phyloP scores from a whole-genome alignment of 2,797 vertebrate species.

The Channa striata region DNA sequence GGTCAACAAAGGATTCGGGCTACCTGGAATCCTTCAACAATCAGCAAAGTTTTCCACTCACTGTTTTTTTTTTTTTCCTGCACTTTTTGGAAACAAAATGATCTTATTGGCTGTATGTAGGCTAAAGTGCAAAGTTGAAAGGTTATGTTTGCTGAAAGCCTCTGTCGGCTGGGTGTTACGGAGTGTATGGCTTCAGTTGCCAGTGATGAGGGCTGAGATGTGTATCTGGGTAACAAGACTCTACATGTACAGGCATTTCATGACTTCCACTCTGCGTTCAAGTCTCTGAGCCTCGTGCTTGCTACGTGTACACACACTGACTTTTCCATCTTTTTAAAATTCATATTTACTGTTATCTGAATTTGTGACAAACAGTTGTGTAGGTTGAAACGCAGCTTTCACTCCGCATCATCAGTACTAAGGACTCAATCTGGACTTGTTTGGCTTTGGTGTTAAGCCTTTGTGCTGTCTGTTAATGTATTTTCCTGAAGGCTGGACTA shows the following conservation, averaged over 20 bases:
- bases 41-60: background rate
- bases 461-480: constrained; percentile 25
- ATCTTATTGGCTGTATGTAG: background rate
- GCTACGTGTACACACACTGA: background rate
- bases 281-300: constrained; percentile 21
- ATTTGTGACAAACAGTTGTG: constrained; percentile 17
- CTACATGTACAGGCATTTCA: constrained; percentile 77
- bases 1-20: constrained; percentile 26
- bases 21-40: constrained; percentile 8
- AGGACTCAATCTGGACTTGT: constrained; percentile 14
- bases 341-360: constrained; percentile 22
- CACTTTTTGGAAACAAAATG: background rate
- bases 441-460: constrained; percentile 32
- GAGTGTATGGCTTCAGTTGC: constrained; percentile 41
- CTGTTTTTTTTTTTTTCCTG: background rate
- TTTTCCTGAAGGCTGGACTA: constrained; percentile 21
- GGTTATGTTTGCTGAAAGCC: background rate
- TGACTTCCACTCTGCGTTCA: constrained; percentile 36
- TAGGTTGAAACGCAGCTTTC: constrained; percentile 21
- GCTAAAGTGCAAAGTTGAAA: background rate
- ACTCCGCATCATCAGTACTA: background rate
- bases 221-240: constrained; percentile 76
- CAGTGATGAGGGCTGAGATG: constrained; percentile 54
- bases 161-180: constrained; percentile 30
- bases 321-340: background rate